Percentiles rank a stretch among this genome's conserved stretches.
phyloP scores from a whole-genome alignment of 2,113 vertebrate species.

The Bujurquina vittata region DNA sequence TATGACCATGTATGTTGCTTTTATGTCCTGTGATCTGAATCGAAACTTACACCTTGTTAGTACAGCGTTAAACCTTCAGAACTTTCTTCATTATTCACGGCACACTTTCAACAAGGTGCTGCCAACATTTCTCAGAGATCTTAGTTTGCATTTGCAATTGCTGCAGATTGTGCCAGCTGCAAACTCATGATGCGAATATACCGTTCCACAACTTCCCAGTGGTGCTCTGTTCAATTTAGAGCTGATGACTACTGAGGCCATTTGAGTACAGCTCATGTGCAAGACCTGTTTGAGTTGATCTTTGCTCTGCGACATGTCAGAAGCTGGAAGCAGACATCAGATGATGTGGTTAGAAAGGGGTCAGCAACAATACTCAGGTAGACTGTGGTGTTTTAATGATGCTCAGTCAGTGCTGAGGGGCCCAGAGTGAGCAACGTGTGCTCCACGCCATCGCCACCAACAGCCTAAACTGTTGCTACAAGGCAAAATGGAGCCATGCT shows the following conservation, averaged over 20 bases:
- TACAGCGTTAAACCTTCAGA: background rate
- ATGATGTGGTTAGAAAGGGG: background rate
- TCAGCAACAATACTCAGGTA: background rate
- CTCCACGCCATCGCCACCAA: background rate
- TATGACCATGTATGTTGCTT: background rate
- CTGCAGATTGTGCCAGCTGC: background rate
- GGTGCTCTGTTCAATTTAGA: background rate
- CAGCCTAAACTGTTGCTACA: background rate
- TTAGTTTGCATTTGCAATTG: background rate
- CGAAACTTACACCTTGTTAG: background rate
- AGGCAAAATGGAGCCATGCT: background rate
- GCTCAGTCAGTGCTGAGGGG: background rate
- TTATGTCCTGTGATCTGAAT: background rate
- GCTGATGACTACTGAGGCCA: too few species aligned
- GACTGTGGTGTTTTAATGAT: background rate
- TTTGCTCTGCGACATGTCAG: background rate
- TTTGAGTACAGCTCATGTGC: background rate
- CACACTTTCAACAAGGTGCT: background rate
- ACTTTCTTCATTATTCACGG: background rate
- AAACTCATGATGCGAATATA: background rate
- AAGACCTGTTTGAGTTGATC: background rate
- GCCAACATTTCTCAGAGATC: background rate
- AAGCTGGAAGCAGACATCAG: background rate
- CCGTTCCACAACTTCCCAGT: background rate
- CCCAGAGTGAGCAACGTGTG: background rate